Conservation (phyloP, 2,113 vertebrate genomes). For the Lepus timidus region DNA sequence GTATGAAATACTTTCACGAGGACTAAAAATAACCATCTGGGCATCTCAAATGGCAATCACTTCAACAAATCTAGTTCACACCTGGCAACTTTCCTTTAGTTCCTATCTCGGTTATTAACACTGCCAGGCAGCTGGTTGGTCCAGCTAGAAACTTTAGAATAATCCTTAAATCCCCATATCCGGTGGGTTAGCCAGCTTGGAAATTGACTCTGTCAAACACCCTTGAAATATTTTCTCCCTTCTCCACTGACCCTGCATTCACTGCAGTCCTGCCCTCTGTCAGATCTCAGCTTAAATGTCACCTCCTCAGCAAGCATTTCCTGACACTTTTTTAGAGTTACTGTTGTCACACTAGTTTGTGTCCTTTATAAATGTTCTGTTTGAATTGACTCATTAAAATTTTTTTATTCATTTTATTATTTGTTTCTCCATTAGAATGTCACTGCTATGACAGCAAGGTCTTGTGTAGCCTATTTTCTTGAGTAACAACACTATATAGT, state of each 20-base stretch:
- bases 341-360: background rate
- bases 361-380: constrained; percentile 8
- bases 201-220: constrained; percentile 42
- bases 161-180: constrained; percentile 75
- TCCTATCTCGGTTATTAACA: constrained; percentile 52
- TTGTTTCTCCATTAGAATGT: background rate
- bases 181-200: constrained; percentile 51
- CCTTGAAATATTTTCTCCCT: constrained; percentile 30
- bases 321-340: background rate
- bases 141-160: constrained; percentile 71
- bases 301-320: background rate
- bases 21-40: constrained; percentile 70
- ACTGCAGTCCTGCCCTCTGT: background rate
- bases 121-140: constrained; percentile 68
- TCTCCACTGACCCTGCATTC: constrained; percentile 11
- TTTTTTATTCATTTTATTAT: background rate
- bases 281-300: constrained; percentile 48
- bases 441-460: background rate
- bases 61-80: constrained; percentile 47
- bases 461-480: background rate
- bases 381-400: background rate
- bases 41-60: constrained; percentile 35
- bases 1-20: constrained; percentile 7
- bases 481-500: background rate
- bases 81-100: constrained; percentile 44